These are phyloP conservation scores for Sparus aurata DNA, from an alignment of 2,797 vertebrate genomes.

Conservation along the genomic window DNA sequence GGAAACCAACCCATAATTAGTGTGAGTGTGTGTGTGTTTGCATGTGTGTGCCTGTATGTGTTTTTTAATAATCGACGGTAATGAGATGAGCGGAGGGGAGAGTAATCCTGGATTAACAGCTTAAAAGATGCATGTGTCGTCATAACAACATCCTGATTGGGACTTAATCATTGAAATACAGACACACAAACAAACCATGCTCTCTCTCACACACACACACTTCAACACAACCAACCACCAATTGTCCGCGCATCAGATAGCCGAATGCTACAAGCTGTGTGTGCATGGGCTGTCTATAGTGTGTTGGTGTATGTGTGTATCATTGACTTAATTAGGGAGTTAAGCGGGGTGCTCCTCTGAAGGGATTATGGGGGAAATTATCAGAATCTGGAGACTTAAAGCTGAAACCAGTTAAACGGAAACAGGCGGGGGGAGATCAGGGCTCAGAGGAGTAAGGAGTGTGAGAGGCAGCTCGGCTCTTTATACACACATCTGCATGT, in stretches of 20 bases:
- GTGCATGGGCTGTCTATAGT: conserved; percentile 39
- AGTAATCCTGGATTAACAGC: conserved; percentile 84
- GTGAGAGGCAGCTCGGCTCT: conserved; percentile 44
- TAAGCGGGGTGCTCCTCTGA: conserved; percentile 74
- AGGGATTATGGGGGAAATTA: conserved; percentile 78
- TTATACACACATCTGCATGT: conserved; percentile 36
- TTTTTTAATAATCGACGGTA: conserved; percentile 77
- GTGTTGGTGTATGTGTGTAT: conserved; percentile 53
- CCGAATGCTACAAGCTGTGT: conserved; percentile 36
- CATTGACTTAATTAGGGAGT: conserved; percentile 79
- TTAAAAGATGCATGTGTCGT: conserved; percentile 78
- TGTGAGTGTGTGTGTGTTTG: conserved; percentile 30
- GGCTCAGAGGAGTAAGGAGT: conserved; percentile 41
- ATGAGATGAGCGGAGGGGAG: conserved; percentile 78
- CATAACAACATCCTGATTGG: conserved; percentile 79
- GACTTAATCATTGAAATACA: conserved; percentile 73
- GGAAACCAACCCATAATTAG: conserved; percentile 76
- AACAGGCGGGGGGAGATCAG: conserved; percentile 67
- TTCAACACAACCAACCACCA: conserved; percentile 18
- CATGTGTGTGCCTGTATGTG: conserved; percentile 5
- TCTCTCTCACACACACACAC: background rate
- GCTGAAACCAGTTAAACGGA: conserved; percentile 76
- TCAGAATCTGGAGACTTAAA: conserved; percentile 77
- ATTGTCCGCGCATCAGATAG: conserved; percentile 59
- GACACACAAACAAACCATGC: conserved; percentile 31